Evolutionary conservation across 2,888 invertebrate species (phyloP).

Genomic region (Epinotia ramella): DNA sequence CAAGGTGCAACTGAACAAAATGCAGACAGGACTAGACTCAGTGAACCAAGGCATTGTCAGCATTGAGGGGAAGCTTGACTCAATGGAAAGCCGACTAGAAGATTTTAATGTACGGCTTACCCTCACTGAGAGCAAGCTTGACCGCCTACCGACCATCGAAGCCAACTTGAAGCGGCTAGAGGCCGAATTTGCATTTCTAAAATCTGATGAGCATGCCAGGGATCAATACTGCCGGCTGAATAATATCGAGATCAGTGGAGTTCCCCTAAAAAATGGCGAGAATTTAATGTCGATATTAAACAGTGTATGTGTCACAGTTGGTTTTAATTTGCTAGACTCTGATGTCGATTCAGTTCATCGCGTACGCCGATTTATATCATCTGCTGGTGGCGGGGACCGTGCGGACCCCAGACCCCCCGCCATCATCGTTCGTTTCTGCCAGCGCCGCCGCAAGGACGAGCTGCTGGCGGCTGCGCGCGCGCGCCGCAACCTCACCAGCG

Average conservation of each 20-base stretch:
- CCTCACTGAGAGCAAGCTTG: neutral
- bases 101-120: neutral
- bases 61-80: neutral
- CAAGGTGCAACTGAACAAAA: neutral
- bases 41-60: neutral
- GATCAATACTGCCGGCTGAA: neutral
- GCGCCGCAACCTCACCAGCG: neutral
- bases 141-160: neutral
- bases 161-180: neutral
- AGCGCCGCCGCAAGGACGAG: slow-evolving; percentile 6
- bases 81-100: neutral
- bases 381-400: neutral
- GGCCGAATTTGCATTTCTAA: neutral
- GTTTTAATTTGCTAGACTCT: neutral
- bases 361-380: neutral
- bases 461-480: slow-evolving; percentile 2
- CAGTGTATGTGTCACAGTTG: neutral
- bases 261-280: neutral
- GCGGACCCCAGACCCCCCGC: slow-evolving; percentile 4
- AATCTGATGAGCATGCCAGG: neutral
- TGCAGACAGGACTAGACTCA: neutral
- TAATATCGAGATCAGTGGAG: neutral
- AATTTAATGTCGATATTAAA: neutral
- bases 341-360: neutral
- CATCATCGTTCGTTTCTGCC: neutral